These are phyloP conservation scores for Rhynchonema sp. DNA, from an alignment of 2,888 invertebrate species.

Conservation along the genomic window DNA sequence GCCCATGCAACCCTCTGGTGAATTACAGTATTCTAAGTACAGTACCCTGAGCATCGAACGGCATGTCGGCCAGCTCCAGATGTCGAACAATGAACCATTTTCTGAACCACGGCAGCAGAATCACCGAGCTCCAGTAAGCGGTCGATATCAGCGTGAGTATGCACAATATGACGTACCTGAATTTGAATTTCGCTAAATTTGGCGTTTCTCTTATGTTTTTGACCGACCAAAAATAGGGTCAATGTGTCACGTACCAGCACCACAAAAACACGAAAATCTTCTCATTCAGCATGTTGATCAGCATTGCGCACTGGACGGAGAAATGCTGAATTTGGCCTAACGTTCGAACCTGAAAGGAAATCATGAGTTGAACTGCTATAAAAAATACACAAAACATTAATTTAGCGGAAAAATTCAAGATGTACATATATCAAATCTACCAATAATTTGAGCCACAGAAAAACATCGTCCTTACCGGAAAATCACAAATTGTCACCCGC, in stretches of 20 bases:
- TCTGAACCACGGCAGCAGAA: conserved; percentile 15
- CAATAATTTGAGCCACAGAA: too few species aligned
- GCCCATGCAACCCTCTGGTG: too few species aligned
- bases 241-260: conserved; percentile 23
- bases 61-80: conserved; percentile 25
- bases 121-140: conserved; percentile 20
- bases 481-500: background rate
- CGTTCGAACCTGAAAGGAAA: conserved; percentile 14
- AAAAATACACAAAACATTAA: background rate
- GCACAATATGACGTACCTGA: background rate
- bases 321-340: conserved; percentile 26
- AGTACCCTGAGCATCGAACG: conserved; percentile 17
- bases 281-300: conserved; percentile 21
- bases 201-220: too few species aligned
- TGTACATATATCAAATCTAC: too few species aligned
- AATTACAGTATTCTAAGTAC: background rate
- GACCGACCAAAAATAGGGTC: too few species aligned
- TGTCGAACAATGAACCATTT: conserved; percentile 20
- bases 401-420: too few species aligned
- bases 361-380: background rate
- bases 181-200: too few species aligned
- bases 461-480: background rate
- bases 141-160: conserved; percentile 4
- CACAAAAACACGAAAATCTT: conserved; percentile 18
- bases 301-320: conserved; percentile 21